These are phyloP conservation scores for Pycnonotus jocosus DNA, from an alignment of 2,113 vertebrate species.

Conservation along the genomic window DNA sequence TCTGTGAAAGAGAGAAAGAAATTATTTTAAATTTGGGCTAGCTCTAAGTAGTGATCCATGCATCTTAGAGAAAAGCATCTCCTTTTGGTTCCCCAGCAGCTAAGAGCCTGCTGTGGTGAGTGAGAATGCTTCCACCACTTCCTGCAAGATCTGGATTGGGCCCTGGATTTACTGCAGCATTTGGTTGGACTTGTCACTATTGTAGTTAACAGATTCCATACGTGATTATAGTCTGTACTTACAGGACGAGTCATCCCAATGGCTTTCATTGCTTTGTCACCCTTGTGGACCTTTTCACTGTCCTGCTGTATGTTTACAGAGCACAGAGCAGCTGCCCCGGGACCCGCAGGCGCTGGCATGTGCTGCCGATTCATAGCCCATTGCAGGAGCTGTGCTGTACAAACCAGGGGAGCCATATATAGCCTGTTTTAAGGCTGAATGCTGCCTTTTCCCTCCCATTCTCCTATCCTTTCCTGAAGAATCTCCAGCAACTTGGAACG, in stretches of 20 bases:
- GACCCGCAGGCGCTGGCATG: rapidly evolving
- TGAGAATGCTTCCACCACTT: not conserved
- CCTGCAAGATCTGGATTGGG: not conserved
- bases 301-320: not conserved
- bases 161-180: not conserved
- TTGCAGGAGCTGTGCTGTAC: not conserved
- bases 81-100: not conserved
- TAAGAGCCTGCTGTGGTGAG: not conserved
- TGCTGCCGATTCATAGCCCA: not conserved
- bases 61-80: not conserved
- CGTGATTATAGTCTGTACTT: not conserved
- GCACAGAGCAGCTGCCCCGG: not conserved
- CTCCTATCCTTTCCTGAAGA: not conserved
- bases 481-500: not conserved
- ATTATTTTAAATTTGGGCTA: not conserved
- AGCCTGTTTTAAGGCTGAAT: not conserved
- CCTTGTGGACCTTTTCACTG: not conserved
- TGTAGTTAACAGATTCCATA: not conserved
- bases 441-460: not conserved
- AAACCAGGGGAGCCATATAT: not conserved
- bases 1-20: not conserved
- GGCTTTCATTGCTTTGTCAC: not conserved
- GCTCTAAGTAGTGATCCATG: not conserved
- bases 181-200: not conserved
- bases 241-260: rapidly evolving